Percentiles rank a stretch among this genome's conserved stretches.
phyloP scores from a whole-genome alignment of 2,888 invertebrate genomes.

The Adelphocoris suturalis region DNA sequence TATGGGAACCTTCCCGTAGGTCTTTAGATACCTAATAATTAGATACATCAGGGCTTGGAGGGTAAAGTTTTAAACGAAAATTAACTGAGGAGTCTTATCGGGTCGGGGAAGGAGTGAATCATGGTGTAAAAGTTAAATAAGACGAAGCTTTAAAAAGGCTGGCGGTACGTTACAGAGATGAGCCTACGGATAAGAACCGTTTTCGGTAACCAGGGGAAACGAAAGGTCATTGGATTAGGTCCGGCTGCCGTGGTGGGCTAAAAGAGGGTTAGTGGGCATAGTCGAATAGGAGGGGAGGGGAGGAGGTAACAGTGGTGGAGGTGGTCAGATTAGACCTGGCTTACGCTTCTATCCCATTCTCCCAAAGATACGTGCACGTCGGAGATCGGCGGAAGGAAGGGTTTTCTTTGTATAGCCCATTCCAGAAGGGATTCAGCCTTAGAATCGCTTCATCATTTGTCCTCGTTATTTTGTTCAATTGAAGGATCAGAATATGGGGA shows the following conservation, averaged over 20 bases:
- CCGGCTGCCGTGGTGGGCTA: background rate
- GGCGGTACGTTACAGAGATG: background rate
- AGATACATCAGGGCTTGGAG: too few species aligned
- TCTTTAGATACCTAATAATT: too few species aligned
- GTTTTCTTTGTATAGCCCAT: too few species aligned
- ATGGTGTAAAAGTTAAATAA: constrained; percentile 5
- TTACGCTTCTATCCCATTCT: background rate
- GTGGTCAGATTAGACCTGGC: background rate
- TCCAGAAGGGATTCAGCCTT: too few species aligned
- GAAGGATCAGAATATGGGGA: too few species aligned
- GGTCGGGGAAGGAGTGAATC: background rate
- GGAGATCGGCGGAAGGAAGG: too few species aligned
- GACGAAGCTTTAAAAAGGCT: background rate
- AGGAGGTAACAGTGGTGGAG: background rate
- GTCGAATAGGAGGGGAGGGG: too few species aligned
- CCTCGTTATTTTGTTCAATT: too few species aligned
- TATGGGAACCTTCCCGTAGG: too few species aligned
- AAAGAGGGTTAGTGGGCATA: too few species aligned
- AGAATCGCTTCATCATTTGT: too few species aligned
- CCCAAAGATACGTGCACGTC: too few species aligned
- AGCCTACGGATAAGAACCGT: background rate
- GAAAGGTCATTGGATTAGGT: background rate
- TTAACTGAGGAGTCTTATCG: background rate
- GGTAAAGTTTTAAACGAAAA: constrained; percentile 17
- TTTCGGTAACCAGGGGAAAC: background rate